Evolutionary conservation across 2,888 invertebrate genomes (phyloP).

Genomic region (Gymnoscelis rufifasciata): DNA sequence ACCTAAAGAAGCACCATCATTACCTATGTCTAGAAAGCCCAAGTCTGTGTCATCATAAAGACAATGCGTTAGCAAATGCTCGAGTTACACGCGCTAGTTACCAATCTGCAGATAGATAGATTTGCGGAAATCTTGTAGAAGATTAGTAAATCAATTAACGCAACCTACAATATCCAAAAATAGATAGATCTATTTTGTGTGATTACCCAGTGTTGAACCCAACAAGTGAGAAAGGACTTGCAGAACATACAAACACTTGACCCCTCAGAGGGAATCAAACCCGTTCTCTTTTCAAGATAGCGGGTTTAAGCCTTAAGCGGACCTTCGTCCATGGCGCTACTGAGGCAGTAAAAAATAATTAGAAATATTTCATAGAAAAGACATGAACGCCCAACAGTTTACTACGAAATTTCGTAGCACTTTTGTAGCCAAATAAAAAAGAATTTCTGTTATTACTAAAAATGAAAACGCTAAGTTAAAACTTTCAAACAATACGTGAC

Average conservation of each 20-base stretch:
- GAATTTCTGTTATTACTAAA: background rate
- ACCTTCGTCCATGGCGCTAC: too few relatives aligned
- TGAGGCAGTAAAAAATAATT: too few relatives aligned
- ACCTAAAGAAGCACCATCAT: slow-evolving; percentile 2
- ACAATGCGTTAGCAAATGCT: slow-evolving; percentile 53
- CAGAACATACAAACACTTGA: too few relatives aligned
- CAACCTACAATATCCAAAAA: too few relatives aligned
- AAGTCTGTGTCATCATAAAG: slow-evolving; percentile 23
- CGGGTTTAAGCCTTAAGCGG: too few relatives aligned
- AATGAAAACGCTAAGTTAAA: slow-evolving; percentile 12
- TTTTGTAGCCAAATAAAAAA: background rate
- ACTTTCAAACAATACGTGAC: slow-evolving; percentile 20
- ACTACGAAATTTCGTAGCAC: background rate
- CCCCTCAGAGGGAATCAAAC: too few relatives aligned
- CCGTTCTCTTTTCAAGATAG: too few relatives aligned
- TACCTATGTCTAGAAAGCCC: slow-evolving; percentile 25
- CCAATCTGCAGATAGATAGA: slow-evolving; percentile 38
- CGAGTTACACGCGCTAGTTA: slow-evolving; percentile 65
- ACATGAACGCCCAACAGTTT: background rate
- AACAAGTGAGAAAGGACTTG: too few relatives aligned
- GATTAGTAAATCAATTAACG: too few relatives aligned
- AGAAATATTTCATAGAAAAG: background rate
- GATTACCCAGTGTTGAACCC: too few relatives aligned
- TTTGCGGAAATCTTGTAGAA: background rate
- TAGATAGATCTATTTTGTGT: too few relatives aligned